Evolutionary conservation across 2,113 vertebrate genomes (phyloP), one percentile per base, ranked within the genome.

Genomic region (Serinus canaria): DNA sequence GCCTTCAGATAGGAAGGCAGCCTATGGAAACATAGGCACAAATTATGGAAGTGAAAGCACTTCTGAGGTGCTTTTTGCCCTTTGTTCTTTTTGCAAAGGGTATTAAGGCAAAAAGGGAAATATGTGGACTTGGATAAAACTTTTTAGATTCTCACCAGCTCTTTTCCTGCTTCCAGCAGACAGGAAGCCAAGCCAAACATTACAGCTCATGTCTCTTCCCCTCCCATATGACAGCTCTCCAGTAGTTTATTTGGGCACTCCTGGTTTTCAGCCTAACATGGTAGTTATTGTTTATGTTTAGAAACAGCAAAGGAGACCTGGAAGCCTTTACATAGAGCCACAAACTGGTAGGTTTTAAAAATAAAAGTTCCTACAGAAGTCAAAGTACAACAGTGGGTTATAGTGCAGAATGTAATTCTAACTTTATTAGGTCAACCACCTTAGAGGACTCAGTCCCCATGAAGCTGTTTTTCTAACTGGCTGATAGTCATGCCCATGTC

Each of bases 181-280:
- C 89, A 93, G 83, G 60, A 96, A 97, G 90, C 93, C 83, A 96
- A 95, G 66, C 22, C 76, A 95, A 97, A 96, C 83, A 89, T 75
- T 95, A 87, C 78, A 93, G 92, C 66, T 96, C 87, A 84, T 89
- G 67, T 75, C 87, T 96, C 78, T 94, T 94, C 90, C 93, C 78
- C 41, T 96, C 63, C 77, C 2, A 1, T 41, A 74, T 31, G 55
- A 81, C 72, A 93, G 70, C 37, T 76, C 56, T 70, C 75, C 70
- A 93, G 37, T 43, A 85, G 78, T 74, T 95, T 78, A 62, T 77
- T 81, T 83, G 39, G 76, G 82, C 81, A 85, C 37, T 88, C 46
- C 89, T 59, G 86, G 52, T 91, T 74, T 82, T 59, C 68, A 83
- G 27, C 43, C 47, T 28, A 58, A 70, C 28, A 23, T 3, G 20